Conservation (phyloP, 2,888 invertebrate genomes). For the Arctia plantaginis region DNA sequence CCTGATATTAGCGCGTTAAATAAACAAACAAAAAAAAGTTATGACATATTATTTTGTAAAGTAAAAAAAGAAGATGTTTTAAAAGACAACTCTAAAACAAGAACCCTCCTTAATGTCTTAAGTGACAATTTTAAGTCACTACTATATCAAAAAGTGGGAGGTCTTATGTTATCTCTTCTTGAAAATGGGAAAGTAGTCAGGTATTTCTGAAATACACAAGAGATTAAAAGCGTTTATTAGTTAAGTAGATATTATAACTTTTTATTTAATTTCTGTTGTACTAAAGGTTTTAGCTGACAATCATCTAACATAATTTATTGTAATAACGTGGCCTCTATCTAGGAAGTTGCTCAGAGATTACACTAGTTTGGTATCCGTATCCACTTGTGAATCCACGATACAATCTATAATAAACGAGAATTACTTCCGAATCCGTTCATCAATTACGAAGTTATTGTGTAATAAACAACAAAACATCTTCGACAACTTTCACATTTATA, state of each 20-base stretch:
- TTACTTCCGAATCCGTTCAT: neutral
- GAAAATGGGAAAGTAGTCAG: too few species aligned
- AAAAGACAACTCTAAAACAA: too few species aligned
- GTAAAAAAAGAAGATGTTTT: too few species aligned
- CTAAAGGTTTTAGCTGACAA: neutral
- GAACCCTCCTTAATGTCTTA: too few species aligned
- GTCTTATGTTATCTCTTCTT: too few species aligned
- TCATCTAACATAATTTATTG: neutral
- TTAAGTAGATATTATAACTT: neutral
- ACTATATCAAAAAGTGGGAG: too few species aligned
- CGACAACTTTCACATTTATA: neutral
- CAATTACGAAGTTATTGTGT: neutral
- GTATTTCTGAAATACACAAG: too few species aligned
- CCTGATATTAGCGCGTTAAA: too few species aligned
- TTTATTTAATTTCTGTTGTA: neutral
- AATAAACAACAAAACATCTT: neutral
- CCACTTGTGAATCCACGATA: neutral
- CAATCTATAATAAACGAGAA: neutral
- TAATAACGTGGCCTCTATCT: neutral
- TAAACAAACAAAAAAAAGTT: too few species aligned
- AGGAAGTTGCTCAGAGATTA: neutral
- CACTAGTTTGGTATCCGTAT: neutral
- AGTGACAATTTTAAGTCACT: too few species aligned
- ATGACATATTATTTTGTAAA: too few species aligned
- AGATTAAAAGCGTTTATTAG: too few species aligned